Evolutionary conservation across 2,113 vertebrate genomes (phyloP), one percentile per base, ranked within the genome.

Genomic region (Meles meles): DNA sequence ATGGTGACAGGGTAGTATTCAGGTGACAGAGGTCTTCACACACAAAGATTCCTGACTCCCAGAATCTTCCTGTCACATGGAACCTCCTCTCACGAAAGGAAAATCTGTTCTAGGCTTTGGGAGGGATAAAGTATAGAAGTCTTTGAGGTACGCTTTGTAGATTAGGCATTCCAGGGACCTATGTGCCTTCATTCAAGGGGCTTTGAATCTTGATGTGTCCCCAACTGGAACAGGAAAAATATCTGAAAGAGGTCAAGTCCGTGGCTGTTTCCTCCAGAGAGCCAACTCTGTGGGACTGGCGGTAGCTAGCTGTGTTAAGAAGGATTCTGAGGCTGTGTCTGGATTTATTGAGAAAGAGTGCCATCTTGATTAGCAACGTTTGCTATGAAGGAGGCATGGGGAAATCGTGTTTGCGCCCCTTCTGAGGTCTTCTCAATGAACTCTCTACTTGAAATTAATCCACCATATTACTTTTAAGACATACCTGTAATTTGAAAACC

Each of bases 331-430:
- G 42, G 31, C 25, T 27, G 31, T 9, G 18, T 74, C 39, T 81
- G 76, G 29, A 5, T 21, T 49, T 10, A 18, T 59, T 6, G 20
- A 74, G 39, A 18, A 72, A 47, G 37, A 81, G 3, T 5, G 61
- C 31, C 27, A 1, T n/a, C 20, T 77, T 31, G 29, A 6, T 55
- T 21, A 55, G 42, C 18, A 18, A 4, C 0, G 5, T 12, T 20
- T 3, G 17, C 39, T 3, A 0, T 2, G 15, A 63, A 13, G 65
- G 25, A 72, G 10, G 8, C 37, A 2, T 27, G 34, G 49, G 65
- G 8, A 12, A 20, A 0, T 20, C 31, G 0, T 0, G 12, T 1
- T 4, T 34, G 17, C 2, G 47, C 20, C n/a, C 42, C 37, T 18
- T 27, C 65, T 71, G 42, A 15, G 9, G 69, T 21, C 18, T 83